Evolutionary conservation across 2,888 invertebrate genomes (phyloP), one percentile per base, ranked within the genome.

Genomic region (Ferrisia virgata): DNA sequence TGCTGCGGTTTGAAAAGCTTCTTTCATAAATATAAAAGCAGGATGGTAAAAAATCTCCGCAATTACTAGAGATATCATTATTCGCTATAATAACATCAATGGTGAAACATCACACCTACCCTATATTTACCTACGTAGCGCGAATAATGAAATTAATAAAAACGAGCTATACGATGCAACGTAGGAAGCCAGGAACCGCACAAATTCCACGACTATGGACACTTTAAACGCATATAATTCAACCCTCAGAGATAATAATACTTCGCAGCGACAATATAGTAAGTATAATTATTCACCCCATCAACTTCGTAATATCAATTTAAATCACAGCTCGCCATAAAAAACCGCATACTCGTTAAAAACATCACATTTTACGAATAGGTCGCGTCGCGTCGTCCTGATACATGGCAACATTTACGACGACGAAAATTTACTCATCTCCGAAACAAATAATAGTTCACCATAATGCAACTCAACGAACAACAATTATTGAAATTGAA

Each of bases 401-500:
- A 22, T 36, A 36, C 53, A 8, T 1, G 1, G 13, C 11, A 9
- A 40, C 13, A 40, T 22, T n/a, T 6, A 22, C 22, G 1, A 58
- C 64, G 64, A 64, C 58, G 58, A 58, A 58, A 58, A 4, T 28
- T 64, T 13, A 28, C 28, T 28, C 28, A 25, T 15, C 28, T 2
- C 15, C 13, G 15, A 9, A 58, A 18, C 64, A 64, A 64, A 53
- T 53, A 53, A 40, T 18, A n/a, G n/a, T 39, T 8, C 39, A 64
- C 64, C 64, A 22, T 53, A 53, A 64, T 64, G 64, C 72, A 36
- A 22, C 36, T 72, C 72, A 15, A 36, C 72, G 36, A 58, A 18
- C 9, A 64, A 76, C 72, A 76, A 76, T 76, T 76, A 76, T 76
- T 36, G 36, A 76, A 76, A 76, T 76, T 76, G 72, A 76, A 76